Conservation (phyloP, 2,113 vertebrate species). For the Cyanoliseus patagonus region DNA sequence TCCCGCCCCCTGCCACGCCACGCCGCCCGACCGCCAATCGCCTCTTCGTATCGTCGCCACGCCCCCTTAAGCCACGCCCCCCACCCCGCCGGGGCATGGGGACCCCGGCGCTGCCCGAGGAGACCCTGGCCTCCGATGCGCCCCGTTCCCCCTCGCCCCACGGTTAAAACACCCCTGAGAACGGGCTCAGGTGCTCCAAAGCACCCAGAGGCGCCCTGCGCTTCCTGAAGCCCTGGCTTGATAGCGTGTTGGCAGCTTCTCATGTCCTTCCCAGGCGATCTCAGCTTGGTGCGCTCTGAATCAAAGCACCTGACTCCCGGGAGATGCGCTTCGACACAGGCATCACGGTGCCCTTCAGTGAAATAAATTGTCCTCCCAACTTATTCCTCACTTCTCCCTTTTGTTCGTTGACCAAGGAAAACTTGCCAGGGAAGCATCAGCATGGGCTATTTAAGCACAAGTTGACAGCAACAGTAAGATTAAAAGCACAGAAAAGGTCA, state of each 20-base stretch:
- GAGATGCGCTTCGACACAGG: background rate
- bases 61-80: background rate
- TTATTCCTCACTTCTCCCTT: background rate
- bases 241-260: background rate
- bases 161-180: rapidly evolving
- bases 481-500: background rate
- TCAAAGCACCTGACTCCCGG: background rate
- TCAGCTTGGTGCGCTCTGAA: rapidly evolving
- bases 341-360: rapidly evolving
- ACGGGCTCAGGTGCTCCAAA: rapidly evolving
- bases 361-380: background rate
- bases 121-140: background rate
- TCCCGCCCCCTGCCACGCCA: slow-evolving; percentile 61
- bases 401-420: rapidly evolving
- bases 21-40: background rate
- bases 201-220: rapidly evolving
- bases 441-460: background rate
- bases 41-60: background rate
- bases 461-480: background rate
- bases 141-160: background rate
- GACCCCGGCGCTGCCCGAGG: background rate
- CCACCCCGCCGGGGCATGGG: background rate
- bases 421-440: background rate
- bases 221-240: background rate
- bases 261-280: too few relatives aligned